phyloP scores from a whole-genome alignment of 2,113 vertebrate genomes.

The Syngnathoides biaculeatus region DNA sequence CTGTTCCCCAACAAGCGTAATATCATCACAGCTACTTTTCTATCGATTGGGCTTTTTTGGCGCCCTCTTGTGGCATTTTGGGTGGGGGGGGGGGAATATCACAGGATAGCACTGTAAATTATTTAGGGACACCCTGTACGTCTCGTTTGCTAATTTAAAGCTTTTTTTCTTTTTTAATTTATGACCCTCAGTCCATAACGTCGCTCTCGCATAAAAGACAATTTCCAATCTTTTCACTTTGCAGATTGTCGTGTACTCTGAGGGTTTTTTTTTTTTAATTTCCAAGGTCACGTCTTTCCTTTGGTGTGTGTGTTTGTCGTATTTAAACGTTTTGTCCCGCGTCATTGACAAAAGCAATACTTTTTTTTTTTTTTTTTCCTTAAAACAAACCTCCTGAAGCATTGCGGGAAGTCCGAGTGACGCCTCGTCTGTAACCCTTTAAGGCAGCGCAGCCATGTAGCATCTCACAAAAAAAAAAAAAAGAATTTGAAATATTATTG shows the following conservation, averaged over 20 bases:
- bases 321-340: slow-evolving; percentile 39
- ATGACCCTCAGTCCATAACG: slow-evolving; percentile 47
- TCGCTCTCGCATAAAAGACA: slow-evolving; percentile 43
- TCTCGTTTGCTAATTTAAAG: slow-evolving; percentile 65
- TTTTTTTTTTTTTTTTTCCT: slow-evolving; percentile 48
- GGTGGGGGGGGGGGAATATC: no score
- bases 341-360: slow-evolving; percentile 63
- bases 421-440: slow-evolving; percentile 56
- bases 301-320: slow-evolving; percentile 27
- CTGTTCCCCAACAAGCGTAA: no score
- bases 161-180: slow-evolving; percentile 62
- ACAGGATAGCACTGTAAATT: not conserved
- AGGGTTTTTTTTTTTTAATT: slow-evolving; percentile 29
- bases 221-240: slow-evolving; percentile 57
- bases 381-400: slow-evolving; percentile 40
- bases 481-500: slow-evolving; percentile 3
- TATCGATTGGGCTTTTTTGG: no score
- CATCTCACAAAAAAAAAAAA: no score
- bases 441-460: slow-evolving; percentile 45
- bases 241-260: slow-evolving; percentile 60
- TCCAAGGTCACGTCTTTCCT: slow-evolving; percentile 21
- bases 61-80: no score
- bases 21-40: no score
- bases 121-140: slow-evolving; percentile 19
- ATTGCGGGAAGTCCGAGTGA: slow-evolving; percentile 39